A percentile compares a stretch with the other conserved stretches of the same genome.
Conservation (phyloP, 2,888 invertebrate species). For the Cotesia congregata region DNA sequence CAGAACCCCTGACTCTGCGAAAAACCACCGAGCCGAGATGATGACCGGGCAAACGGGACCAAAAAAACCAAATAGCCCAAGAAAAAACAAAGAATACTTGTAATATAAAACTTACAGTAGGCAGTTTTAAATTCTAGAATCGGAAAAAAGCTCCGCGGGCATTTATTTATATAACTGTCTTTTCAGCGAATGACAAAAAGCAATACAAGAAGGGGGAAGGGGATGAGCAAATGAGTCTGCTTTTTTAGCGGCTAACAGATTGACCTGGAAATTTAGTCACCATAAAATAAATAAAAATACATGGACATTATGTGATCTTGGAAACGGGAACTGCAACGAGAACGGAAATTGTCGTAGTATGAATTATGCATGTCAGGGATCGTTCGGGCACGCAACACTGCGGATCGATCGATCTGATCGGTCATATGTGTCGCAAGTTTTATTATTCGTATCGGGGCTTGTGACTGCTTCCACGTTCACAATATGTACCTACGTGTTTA, state of each 20-base stretch:
- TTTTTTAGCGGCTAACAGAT: background rate
- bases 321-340: slow-evolving; percentile 36
- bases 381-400: slow-evolving; percentile 53
- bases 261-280: slow-evolving; percentile 1
- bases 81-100: slow-evolving; percentile 3
- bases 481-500: slow-evolving; percentile 8
- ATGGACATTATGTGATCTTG: background rate
- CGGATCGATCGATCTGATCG: slow-evolving; percentile 49
- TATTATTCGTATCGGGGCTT: slow-evolving; percentile 15
- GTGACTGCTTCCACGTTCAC: background rate
- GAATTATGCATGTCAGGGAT: slow-evolving; percentile 57
- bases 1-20: slow-evolving; percentile 35
- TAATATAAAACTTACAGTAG: slow-evolving; percentile 1
- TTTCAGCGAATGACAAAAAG: background rate
- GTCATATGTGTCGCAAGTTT: slow-evolving; percentile 48
- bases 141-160: background rate
- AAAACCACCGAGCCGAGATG: slow-evolving; percentile 29
- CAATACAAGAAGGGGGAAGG: background rate
- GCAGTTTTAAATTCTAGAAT: background rate
- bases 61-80: slow-evolving; percentile 2
- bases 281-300: slow-evolving; percentile 11
- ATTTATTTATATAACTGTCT: slow-evolving; percentile 6
- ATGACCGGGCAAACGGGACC: slow-evolving; percentile 14
- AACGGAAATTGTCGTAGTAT: slow-evolving; percentile 52
- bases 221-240: background rate